Conservation (phyloP, 2,888 invertebrate genomes). For the Parnassius smintheus region DNA sequence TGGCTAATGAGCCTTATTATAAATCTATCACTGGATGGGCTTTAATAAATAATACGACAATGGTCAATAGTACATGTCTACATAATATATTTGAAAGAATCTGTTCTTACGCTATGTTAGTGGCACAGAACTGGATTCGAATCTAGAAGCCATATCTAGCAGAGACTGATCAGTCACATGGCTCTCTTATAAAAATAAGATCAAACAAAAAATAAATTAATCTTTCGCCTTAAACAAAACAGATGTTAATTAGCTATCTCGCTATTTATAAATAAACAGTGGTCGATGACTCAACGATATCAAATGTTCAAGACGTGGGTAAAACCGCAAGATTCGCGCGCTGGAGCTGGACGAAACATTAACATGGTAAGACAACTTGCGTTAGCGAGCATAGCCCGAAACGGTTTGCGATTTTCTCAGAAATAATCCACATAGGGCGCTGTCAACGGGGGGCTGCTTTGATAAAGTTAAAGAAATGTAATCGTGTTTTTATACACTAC, state of each 20-base stretch:
- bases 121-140: too few relatives aligned
- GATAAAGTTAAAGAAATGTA: too few relatives aligned
- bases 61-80: too few relatives aligned
- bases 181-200: not conserved
- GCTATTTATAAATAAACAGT: not conserved
- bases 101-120: too few relatives aligned
- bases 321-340: slow-evolving; percentile 2
- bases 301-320: not conserved
- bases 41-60: too few relatives aligned
- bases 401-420: not conserved
- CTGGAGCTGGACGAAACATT: not conserved
- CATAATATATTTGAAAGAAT: too few relatives aligned
- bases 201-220: not conserved
- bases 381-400: not conserved
- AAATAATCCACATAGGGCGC: slow-evolving; percentile 5
- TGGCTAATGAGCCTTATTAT: too few relatives aligned
- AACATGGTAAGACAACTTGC: not conserved
- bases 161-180: too few relatives aligned
- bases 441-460: not conserved
- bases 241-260: not conserved
- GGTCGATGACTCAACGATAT: not conserved
- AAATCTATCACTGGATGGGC: too few relatives aligned
- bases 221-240: not conserved
- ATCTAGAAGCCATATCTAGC: too few relatives aligned
- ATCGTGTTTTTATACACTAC: too few relatives aligned